Conservation (phyloP, 1,140 invertebrate genomes). For the Caerostris extrusa region DNA sequence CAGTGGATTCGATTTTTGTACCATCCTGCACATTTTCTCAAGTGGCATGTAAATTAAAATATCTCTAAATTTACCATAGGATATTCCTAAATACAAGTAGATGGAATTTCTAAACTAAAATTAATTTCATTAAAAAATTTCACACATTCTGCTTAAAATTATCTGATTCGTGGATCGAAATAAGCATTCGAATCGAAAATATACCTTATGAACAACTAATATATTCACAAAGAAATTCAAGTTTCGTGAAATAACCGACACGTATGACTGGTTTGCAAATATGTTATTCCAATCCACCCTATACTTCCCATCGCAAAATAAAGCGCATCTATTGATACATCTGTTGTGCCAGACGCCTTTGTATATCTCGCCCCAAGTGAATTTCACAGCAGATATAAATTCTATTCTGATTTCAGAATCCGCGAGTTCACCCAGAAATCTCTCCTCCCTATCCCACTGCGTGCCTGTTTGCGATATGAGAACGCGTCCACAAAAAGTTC, state of each 20-base stretch:
- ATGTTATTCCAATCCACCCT: neutral
- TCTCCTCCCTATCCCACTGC: neutral
- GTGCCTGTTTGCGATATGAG: slow-evolving; percentile 9
- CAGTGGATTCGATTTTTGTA: too few relatives aligned
- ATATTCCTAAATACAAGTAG: too few relatives aligned
- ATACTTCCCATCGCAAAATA: neutral
- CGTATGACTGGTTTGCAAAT: neutral
- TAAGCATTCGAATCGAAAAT: too few relatives aligned
- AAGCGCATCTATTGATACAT: neutral
- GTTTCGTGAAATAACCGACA: neutral
- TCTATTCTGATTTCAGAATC: neutral
- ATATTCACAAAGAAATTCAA: too few relatives aligned
- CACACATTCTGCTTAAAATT: too few relatives aligned
- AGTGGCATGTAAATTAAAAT: too few relatives aligned
- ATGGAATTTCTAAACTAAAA: too few relatives aligned
- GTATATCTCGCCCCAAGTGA: neutral
- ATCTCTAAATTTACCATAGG: too few relatives aligned
- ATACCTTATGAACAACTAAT: too few relatives aligned
- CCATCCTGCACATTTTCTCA: too few relatives aligned
- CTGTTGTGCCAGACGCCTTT: neutral
- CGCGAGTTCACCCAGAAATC: neutral
- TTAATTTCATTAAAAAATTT: too few relatives aligned
- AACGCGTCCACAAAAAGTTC: neutral
- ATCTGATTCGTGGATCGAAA: too few relatives aligned
- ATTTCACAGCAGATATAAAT: neutral